Conservation (phyloP, 2,797 vertebrate species). For the Tapera naevia region DNA sequence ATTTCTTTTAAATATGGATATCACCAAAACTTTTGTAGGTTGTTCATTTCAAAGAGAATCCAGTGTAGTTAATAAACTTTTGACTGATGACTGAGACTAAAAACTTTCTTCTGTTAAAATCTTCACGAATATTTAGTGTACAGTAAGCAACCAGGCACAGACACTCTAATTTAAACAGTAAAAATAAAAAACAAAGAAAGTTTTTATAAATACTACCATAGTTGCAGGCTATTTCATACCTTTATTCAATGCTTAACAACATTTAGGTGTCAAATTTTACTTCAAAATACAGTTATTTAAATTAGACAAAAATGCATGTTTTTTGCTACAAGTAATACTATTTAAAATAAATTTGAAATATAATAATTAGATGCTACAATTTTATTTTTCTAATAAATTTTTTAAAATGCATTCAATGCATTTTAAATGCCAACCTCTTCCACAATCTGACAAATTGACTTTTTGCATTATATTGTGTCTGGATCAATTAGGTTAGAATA, state of each 20-base stretch:
- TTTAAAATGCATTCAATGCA: background rate
- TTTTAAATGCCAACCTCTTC: background rate
- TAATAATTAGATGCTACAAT: background rate
- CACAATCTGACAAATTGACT: background rate
- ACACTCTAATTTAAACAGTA: background rate
- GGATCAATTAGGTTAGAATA: background rate
- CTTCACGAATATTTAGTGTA: background rate
- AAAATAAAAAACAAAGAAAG: background rate
- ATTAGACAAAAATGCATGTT: background rate
- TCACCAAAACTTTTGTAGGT: background rate
- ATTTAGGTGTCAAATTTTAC: background rate
- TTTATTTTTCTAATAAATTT: background rate
- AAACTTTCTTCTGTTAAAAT: background rate
- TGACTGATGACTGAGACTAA: background rate
- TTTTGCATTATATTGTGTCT: background rate
- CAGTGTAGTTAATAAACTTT: background rate
- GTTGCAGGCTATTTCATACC: background rate
- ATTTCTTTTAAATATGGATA: background rate
- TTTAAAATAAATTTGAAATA: background rate
- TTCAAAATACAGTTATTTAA: background rate
- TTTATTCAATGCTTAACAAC: background rate
- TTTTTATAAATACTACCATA: background rate
- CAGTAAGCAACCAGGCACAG: background rate
- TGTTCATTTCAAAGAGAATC: background rate
- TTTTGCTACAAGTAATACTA: background rate